phyloP scores from a whole-genome alignment of 2,113 vertebrate species.

The Chionis minor region DNA sequence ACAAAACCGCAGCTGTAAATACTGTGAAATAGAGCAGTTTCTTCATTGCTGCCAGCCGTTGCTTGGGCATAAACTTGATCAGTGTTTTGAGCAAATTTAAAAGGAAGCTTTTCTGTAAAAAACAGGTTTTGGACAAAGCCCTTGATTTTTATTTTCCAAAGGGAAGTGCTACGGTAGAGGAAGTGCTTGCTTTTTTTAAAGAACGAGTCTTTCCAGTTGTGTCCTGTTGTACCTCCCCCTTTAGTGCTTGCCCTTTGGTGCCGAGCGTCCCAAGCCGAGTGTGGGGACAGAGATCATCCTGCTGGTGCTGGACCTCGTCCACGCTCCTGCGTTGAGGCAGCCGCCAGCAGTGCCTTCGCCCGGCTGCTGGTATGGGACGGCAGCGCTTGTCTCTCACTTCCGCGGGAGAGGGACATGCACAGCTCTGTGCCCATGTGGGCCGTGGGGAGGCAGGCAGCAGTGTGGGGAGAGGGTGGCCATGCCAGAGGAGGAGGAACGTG shows the following conservation, averaged over 20 bases:
- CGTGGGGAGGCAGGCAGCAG: background rate
- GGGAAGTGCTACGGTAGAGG: background rate
- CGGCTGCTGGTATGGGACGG: background rate
- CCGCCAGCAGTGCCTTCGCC: background rate
- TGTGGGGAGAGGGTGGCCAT: too few species aligned
- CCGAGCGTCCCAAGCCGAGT: background rate
- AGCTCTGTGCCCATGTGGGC: rapidly evolving
- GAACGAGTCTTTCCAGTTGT: background rate
- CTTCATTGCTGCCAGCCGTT: background rate
- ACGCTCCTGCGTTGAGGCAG: rapidly evolving
- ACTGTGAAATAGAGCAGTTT: background rate
- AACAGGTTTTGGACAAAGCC: background rate
- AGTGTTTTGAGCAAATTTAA: background rate
- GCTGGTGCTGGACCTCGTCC: background rate
- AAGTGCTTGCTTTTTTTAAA: background rate
- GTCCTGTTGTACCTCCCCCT: background rate
- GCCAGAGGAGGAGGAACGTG: too few species aligned
- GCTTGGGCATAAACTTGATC: background rate
- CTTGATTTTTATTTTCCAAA: background rate
- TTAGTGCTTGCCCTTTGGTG: background rate
- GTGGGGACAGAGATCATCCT: too few species aligned
- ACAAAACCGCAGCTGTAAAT: background rate
- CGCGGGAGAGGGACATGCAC: background rate
- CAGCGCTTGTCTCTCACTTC: background rate
- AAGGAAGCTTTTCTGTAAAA: background rate